Conservation (phyloP, 2,888 invertebrate genomes). For the Phyllotreta cruciferae region DNA sequence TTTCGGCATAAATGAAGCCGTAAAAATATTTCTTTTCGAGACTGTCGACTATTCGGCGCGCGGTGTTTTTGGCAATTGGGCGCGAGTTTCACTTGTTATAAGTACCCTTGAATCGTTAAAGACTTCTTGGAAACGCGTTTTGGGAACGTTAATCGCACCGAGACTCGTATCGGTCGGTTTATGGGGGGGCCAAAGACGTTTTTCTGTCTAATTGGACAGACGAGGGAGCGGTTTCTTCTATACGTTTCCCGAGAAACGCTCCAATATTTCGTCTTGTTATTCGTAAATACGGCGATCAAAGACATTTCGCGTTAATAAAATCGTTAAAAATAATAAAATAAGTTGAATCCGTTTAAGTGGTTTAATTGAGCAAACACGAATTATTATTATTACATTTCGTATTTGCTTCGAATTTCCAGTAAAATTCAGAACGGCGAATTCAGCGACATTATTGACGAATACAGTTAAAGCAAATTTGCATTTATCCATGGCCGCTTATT, state of each 20-base stretch:
- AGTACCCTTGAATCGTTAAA: constrained; percentile 20
- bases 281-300: too few species aligned
- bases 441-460: constrained; percentile 11
- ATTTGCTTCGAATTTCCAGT: neutral
- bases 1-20: constrained; percentile 58
- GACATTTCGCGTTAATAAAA: too few species aligned
- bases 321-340: too few species aligned
- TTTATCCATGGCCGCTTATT: constrained; percentile 30
- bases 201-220: constrained; percentile 23
- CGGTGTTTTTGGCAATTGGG: constrained; percentile 20
- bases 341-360: too few species aligned
- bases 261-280: neutral
- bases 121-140: constrained; percentile 25
- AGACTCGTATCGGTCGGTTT: constrained; percentile 23
- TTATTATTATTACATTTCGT: neutral
- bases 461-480: constrained; percentile 21
- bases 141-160: constrained; percentile 21
- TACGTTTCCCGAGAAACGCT: neutral
- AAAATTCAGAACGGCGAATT: constrained; percentile 10
- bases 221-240: neutral
- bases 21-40: constrained; percentile 53
- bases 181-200: constrained; percentile 15
- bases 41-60: constrained; percentile 25
- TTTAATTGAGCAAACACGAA: too few species aligned
- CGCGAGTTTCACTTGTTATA: constrained; percentile 24